Evolutionary conservation across 2,113 vertebrate species (phyloP).

Genomic region (Odobenus rosmarus): DNA sequence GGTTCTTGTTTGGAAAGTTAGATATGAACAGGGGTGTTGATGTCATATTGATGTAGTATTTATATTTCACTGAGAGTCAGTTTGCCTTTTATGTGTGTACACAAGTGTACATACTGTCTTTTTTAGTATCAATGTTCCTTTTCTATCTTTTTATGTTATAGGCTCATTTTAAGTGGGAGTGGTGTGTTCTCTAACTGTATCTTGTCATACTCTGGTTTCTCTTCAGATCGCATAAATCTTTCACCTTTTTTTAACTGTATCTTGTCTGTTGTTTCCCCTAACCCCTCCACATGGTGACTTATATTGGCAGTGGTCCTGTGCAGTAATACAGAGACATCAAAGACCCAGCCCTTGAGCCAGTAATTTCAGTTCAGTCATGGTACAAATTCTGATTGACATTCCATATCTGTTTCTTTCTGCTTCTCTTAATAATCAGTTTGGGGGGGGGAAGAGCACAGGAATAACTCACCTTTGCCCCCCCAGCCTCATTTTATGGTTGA

Average conservation of each 20-base stretch:
- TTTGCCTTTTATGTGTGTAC: background rate
- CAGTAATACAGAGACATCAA: background rate
- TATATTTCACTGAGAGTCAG: background rate
- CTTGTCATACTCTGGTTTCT: background rate
- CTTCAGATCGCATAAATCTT: too few species aligned
- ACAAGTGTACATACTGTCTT: background rate
- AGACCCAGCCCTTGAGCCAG: background rate
- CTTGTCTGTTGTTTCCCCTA: background rate
- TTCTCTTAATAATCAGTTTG: background rate
- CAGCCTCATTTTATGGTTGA: background rate
- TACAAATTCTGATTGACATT: background rate
- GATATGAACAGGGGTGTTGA: background rate
- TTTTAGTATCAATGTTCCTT: background rate
- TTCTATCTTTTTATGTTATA: background rate
- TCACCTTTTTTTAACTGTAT: background rate
- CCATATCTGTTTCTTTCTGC: background rate
- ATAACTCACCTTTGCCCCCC: background rate
- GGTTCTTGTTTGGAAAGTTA: background rate
- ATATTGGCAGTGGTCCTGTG: background rate
- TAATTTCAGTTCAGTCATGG: background rate
- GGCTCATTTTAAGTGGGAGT: background rate
- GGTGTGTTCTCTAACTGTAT: background rate
- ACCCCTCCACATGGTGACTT: background rate
- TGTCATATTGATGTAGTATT: background rate
- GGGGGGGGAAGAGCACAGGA: background rate